A percentile compares a stretch with the other conserved stretches of the same genome.
Evolutionary conservation across 2,113 vertebrate genomes (phyloP).

Genomic region (Pseudorectes ferrugineus): DNA sequence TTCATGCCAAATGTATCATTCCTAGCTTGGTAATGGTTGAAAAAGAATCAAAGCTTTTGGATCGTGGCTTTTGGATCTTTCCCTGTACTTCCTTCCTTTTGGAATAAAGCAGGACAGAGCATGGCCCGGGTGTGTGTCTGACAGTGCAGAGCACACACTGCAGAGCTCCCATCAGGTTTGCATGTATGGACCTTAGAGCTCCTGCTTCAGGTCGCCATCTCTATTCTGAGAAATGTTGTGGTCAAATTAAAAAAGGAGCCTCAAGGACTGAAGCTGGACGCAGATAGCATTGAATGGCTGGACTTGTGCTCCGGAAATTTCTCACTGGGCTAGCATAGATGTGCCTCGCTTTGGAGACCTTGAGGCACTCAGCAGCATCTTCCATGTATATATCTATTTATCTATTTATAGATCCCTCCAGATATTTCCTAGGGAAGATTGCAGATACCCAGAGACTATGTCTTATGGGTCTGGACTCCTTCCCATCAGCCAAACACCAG

Average conservation of each 20-base stretch:
- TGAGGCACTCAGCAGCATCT: background rate
- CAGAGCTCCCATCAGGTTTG: background rate
- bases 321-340: fast-evolving
- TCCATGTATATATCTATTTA: background rate
- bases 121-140: fast-evolving
- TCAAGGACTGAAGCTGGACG: background rate
- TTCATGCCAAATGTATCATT: background rate
- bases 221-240: background rate
- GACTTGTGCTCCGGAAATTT: background rate
- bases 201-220: background rate
- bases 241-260: background rate
- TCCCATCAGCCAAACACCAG: background rate
- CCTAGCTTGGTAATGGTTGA: background rate
- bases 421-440: background rate
- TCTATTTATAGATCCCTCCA: background rate
- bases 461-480: background rate
- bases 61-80: background rate
- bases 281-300: background rate
- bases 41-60: background rate
- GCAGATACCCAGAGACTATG: background rate
- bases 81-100: background rate
- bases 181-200: background rate
- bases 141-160: background rate
- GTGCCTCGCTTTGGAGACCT: background rate
- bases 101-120: background rate